Conservation (phyloP, 2,113 vertebrate genomes). For the Rousettus leschenaultii region DNA sequence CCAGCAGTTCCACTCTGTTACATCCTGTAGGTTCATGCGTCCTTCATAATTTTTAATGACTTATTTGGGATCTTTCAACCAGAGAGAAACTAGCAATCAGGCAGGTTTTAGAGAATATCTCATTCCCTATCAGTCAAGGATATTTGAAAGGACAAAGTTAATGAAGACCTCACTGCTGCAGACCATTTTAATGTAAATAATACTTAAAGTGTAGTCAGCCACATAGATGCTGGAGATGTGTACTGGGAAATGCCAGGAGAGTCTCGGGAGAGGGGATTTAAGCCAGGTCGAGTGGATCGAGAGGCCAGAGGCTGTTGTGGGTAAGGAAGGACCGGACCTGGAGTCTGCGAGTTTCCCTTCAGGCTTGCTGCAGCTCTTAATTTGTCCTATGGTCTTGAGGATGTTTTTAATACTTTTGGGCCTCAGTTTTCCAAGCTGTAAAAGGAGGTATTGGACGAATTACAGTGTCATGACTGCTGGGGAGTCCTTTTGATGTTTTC, state of each 20-base stretch:
- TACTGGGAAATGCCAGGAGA: neutral
- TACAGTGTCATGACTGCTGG: neutral
- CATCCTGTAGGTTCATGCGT: neutral
- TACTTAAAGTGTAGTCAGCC: neutral
- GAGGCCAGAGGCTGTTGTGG: too few species aligned
- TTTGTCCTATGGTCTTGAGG: neutral
- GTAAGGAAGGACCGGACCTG: neutral
- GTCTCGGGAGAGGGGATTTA: neutral
- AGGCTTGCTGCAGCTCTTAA: neutral
- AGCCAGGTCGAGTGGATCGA: neutral
- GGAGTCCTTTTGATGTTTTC: neutral
- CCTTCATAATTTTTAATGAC: slow-evolving; percentile 67
- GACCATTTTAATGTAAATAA: slow-evolving; percentile 56
- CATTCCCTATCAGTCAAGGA: neutral
- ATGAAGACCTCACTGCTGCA: slow-evolving; percentile 46
- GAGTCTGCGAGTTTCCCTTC: neutral
- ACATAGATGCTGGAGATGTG: neutral
- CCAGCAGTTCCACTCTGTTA: slow-evolving; percentile 28
- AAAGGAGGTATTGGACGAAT: neutral
- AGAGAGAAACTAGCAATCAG: slow-evolving; percentile 41
- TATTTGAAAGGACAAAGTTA: slow-evolving; percentile 62
- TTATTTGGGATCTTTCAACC: slow-evolving; percentile 64
- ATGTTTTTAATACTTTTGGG: neutral
- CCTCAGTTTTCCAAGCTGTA: slow-evolving; percentile 19
- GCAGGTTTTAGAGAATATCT: slow-evolving; percentile 7